Evolutionary conservation across 1,140 invertebrate species (phyloP), one percentile per base, ranked within the genome.

Genomic region (Zelostemma sp.): DNA sequence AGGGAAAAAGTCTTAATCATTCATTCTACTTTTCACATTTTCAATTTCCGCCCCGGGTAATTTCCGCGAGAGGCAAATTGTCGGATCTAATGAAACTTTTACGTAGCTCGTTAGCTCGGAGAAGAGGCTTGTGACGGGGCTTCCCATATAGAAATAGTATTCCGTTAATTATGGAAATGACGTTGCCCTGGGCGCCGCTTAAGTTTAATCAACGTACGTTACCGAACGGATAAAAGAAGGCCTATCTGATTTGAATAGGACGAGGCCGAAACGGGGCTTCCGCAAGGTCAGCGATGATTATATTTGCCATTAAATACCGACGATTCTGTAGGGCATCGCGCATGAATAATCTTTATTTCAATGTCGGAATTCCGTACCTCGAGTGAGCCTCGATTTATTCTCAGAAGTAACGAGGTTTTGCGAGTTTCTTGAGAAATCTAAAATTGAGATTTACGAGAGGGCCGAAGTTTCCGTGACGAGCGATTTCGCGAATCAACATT

Each of bases 181-280:
- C 12, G 51, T 51, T 58, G 43, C 60, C 33, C n/a, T 43, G 35
- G 75, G 72, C 55, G 41, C 61, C 46, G 45, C 54, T 50, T 61
- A 66, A 72, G 71, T 59, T 78, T 78, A 77, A 80, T 80, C 61
- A 77, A 75, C 72, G 55, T 28, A 43, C 68, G 71, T 72, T 71
- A 55, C 70, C 69, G 59, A 75, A 69, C 60, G 51, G 59, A 28
- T 28, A 8, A 66, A 77, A 68, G 58, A 62, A 67, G 68, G 63
- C 68, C 58, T 70, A 77, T 75, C 70, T 74, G 69, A 79, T 70
- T 80, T 72, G 60, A 78, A 68, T 75, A 72, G 62, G 63, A 68
- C 67, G 72, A 66, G 63, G 68, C 51, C 59, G 70, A 59, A 58
- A 73, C 53, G 66, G 66, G 69, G 73, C 74, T 76, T 77, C 73